Percentiles rank a stretch among this genome's conserved stretches.
Conservation (phyloP, 53 echinoderm and acorn worm genomes). For the Stichopus horrens region DNA sequence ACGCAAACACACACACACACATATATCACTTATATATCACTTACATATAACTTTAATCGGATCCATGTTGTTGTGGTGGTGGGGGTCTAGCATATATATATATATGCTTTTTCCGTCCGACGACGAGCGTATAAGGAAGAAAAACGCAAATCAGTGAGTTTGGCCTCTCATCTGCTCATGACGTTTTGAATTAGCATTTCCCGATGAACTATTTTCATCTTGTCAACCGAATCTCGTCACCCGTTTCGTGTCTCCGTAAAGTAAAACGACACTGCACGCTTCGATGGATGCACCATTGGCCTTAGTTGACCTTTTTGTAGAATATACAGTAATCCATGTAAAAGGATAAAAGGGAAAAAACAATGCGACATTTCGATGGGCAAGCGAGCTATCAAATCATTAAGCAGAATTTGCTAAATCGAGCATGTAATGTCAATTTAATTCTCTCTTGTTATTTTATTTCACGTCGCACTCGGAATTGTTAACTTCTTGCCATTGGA, state of each 20-base stretch:
- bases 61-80: too few relatives aligned
- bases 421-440: constrained; percentile 46
- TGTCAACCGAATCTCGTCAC: constrained; percentile 10
- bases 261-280: constrained; percentile 31
- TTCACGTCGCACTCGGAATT: constrained; percentile 31
- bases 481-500: constrained; percentile 31
- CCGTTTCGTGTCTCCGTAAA: background rate
- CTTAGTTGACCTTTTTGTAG: constrained; percentile 25
- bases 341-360: background rate
- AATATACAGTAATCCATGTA: background rate
- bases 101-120: too few relatives aligned
- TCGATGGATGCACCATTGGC: constrained; percentile 37
- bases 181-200: background rate
- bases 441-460: constrained; percentile 43
- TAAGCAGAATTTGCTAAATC: constrained; percentile 46
- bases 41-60: too few relatives aligned
- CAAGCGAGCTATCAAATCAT: constrained; percentile 33
- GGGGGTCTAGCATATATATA: too few relatives aligned
- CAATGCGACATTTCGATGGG: constrained; percentile 9
- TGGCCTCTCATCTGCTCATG: background rate
- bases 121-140: too few relatives aligned
- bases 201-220: constrained; percentile 7
- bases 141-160: background rate
- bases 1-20: too few relatives aligned
- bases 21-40: too few relatives aligned